Percentiles rank a stretch among this genome's conserved stretches.
These are phyloP conservation scores for Erpetoichthys calabaricus DNA, from an alignment of 2,797 vertebrate genomes.

Conservation along the genomic window DNA sequence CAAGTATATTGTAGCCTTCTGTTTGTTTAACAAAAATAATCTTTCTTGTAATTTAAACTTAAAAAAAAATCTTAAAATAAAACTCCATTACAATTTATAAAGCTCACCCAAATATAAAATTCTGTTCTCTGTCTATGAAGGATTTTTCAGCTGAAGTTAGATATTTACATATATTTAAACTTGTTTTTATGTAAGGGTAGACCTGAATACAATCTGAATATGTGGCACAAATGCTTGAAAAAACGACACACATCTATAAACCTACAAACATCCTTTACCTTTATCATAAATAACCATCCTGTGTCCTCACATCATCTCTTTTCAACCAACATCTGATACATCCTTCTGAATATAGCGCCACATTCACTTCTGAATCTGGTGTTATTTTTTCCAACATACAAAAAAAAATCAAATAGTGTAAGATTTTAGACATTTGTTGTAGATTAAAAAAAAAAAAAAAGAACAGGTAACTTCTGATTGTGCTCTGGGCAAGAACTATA, in stretches of 20 bases:
- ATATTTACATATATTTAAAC: neutral
- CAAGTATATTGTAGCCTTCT: constrained; percentile 3
- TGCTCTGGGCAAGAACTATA: neutral
- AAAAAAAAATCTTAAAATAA: constrained; percentile 1
- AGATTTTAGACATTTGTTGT: no score
- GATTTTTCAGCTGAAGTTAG: neutral
- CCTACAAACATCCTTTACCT: neutral
- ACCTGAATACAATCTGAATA: neutral
- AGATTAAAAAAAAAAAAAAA: neutral
- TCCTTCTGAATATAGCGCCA: neutral
- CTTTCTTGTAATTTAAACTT: neutral
- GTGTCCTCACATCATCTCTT: neutral
- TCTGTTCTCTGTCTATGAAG: constrained; percentile 2
- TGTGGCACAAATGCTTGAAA: neutral
- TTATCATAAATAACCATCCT: neutral
- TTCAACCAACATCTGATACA: neutral
- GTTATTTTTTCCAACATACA: neutral
- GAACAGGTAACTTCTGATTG: neutral
- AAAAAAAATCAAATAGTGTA: neutral
- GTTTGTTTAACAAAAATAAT: neutral
- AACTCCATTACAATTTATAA: constrained; percentile 6
- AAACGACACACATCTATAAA: neutral
- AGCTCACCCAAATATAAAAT: constrained; percentile 7
- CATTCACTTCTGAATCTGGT: neutral
- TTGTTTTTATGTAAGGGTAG: neutral